Conservation (phyloP, 2,797 vertebrate species). For the Gallinago solitaria region DNA sequence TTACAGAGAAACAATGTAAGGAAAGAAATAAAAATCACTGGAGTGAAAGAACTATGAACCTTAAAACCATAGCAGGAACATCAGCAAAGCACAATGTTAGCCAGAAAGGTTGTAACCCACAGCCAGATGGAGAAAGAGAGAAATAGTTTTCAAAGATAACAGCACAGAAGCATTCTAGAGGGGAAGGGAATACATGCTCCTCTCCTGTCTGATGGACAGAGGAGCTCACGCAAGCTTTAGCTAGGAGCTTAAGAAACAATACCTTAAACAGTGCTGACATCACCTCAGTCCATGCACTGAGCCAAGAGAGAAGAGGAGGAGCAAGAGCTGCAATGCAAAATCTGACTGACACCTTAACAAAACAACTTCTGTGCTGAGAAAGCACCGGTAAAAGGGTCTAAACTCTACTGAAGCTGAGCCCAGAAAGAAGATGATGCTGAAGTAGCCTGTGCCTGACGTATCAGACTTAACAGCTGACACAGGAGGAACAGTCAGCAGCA, state of each 20-base stretch:
- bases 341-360: neutral
- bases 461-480: neutral
- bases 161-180: rapidly evolving
- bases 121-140: neutral
- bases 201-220: neutral
- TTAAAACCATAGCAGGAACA: neutral
- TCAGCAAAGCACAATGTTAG: neutral
- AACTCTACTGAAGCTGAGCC: neutral
- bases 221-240: rapidly evolving
- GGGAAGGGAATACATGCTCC: rapidly evolving
- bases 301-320: neutral
- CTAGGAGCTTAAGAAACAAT: neutral
- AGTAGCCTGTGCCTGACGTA: neutral
- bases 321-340: neutral
- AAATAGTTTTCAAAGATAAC: neutral
- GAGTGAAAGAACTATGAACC: neutral
- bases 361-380: neutral
- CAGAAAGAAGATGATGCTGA: neutral
- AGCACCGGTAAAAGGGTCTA: neutral
- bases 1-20: neutral
- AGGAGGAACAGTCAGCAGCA: neutral
- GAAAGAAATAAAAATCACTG: neutral
- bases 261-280: neutral
- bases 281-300: neutral
- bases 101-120: neutral